Evolutionary conservation across 2,888 invertebrate species (phyloP), one percentile per base, ranked within the genome.

Genomic region (Diloba caeruleocephala): DNA sequence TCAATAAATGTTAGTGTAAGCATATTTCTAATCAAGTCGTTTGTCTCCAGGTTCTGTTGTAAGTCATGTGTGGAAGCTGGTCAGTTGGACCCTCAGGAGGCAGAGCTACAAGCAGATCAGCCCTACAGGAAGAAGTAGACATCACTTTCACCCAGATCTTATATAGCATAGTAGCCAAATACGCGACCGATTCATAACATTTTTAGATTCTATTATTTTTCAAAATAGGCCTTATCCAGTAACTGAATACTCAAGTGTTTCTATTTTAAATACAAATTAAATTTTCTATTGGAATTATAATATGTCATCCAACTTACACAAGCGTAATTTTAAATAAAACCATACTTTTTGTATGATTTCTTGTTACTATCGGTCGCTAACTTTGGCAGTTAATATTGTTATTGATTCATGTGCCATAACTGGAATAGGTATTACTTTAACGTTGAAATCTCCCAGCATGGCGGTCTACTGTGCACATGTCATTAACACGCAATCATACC

Each of bases 51-150:
- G 59, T 98, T 98, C 95, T 99, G 99, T 89, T 99, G 99, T 91
- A 95, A 96, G 84, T 98, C 98, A 1, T 99, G 99, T 85, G 97
- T 98, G 56, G 94, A 97, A 82, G 97, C 98, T 0, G 98, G 98
- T 0, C 96, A 96, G 81, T 89, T 98, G 41, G 76, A 83, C 66
- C 82, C 88, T 0, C 71, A 69, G 26, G 82, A 83, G 10, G 66
- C 83, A 45, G 80, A 79, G 46, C 70, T 82, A 70, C 85, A 87
- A 53, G 79, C 81, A 1, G 88, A 89, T 77, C 75, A 82, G 63
- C 66, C 85, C 10, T 60, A 42, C 44, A 72, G 58, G 69, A 84
- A 66, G 72, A 80, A 82, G 71, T 82, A 80, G 60, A 59, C 51
- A 38, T 59, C 43, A 31, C 50, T 50, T 43, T 59, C 41, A 48